phyloP scores from a whole-genome alignment of 1,140 invertebrate genomes.

The Tetragonula clypearis region DNA sequence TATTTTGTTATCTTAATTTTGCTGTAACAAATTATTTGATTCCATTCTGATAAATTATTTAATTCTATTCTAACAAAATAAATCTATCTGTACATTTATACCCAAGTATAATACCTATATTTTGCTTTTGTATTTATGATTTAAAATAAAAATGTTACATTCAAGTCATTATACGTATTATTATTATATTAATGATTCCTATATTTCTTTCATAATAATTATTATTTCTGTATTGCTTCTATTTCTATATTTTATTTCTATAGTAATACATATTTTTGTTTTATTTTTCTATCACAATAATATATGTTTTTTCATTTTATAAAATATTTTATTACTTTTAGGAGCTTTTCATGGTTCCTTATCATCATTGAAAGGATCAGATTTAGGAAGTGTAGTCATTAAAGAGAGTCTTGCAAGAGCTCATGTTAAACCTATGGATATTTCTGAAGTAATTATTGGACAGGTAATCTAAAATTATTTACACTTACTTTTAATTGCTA shows the following conservation, averaged over 20 bases:
- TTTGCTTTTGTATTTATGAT: neutral
- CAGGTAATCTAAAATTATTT: conserved; percentile 84
- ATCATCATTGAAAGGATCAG: conserved; percentile 86
- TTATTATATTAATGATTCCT: neutral
- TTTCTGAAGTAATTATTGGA: conserved; percentile 93
- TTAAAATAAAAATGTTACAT: neutral
- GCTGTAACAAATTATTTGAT: neutral
- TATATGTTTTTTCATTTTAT: neutral
- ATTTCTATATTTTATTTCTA: neutral
- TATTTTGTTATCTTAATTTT: neutral
- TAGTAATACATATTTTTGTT: too few species aligned
- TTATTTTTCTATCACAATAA: neutral
- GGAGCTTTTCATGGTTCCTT: conserved; percentile 88
- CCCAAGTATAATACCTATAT: neutral
- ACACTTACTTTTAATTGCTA: neutral
- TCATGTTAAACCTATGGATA: conserved; percentile 84
- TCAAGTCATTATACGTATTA: neutral
- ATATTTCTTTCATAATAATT: neutral
- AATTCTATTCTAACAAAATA: too few species aligned
- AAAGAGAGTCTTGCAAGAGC: conserved; percentile 87
- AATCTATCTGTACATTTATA: neutral
- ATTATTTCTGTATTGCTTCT: neutral
- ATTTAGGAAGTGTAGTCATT: conserved; percentile 90
- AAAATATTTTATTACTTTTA: conserved; percentile 72
- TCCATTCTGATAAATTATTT: neutral